Conservation (phyloP, 2,113 vertebrate genomes). For the Lonchura striata region DNA sequence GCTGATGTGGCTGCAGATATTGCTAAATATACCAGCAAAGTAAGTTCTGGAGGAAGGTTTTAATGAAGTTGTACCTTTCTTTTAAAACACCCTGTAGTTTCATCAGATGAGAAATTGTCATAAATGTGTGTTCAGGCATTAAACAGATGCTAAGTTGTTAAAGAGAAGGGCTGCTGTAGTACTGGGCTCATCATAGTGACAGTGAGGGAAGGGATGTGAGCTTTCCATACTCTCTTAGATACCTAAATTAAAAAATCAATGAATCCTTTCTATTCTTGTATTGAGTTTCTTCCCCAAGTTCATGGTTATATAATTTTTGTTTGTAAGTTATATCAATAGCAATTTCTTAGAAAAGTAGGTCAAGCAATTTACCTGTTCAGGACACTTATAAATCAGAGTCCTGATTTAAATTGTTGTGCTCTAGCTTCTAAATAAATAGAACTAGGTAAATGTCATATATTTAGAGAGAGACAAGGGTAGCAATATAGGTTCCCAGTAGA, state of each 20-base stretch:
- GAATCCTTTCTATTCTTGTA: not conserved
- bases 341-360: not conserved
- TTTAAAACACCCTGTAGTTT: not conserved
- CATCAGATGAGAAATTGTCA: not conserved
- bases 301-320: not conserved
- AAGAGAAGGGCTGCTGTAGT: not conserved
- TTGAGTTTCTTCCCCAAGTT: not conserved
- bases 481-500: not conserved
- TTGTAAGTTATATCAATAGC: not conserved
- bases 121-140: not conserved
- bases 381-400: not conserved
- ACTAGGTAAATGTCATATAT: not conserved
- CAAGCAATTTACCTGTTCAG: not conserved
- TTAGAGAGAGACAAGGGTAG: not conserved
- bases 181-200: not conserved
- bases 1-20: conserved; percentile 96
- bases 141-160: not conserved
- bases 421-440: not conserved
- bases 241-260: not conserved
- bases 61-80: not conserved
- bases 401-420: not conserved
- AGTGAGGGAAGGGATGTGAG: not conserved
- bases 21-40: conserved; percentile 96
- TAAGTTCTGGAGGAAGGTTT: conserved; percentile 58
- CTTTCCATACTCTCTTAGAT: not conserved